Conservation (phyloP, 2,888 invertebrate genomes). For the Cephus spinipes region DNA sequence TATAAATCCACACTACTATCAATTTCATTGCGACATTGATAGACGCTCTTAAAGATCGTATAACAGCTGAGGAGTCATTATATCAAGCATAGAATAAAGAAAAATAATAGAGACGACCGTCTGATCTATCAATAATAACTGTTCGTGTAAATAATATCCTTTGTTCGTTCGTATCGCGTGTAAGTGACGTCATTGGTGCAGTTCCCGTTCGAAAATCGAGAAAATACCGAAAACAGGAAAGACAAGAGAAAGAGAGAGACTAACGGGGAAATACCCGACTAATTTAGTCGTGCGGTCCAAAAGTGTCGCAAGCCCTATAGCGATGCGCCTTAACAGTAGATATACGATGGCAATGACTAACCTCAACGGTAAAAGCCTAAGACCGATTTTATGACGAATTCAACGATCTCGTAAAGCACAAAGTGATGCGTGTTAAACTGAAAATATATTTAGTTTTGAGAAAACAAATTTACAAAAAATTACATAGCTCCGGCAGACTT, state of each 20-base stretch:
- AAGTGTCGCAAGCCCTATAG: conserved; percentile 2
- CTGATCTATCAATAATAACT: not conserved
- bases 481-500: no score
- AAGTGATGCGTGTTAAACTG: not conserved
- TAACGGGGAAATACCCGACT: conserved; percentile 11
- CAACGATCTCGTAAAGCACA: no score
- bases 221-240: not conserved
- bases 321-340: not conserved
- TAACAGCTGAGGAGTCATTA: no score
- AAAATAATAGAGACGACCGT: not conserved
- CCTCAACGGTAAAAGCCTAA: no score
- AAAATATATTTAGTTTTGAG: not conserved
- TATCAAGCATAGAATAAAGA: no score
- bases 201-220: not conserved
- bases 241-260: not conserved
- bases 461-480: not conserved
- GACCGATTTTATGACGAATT: no score
- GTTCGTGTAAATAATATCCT: not conserved
- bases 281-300: not conserved
- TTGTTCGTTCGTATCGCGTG: not conserved
- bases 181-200: no score
- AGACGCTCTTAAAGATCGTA: no score
- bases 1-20: not conserved
- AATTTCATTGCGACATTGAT: no score
- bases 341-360: no score